Base-by-base conservation (phyloP, 1,140 invertebrate genomes). In the Heterodera carotae region DNA sequence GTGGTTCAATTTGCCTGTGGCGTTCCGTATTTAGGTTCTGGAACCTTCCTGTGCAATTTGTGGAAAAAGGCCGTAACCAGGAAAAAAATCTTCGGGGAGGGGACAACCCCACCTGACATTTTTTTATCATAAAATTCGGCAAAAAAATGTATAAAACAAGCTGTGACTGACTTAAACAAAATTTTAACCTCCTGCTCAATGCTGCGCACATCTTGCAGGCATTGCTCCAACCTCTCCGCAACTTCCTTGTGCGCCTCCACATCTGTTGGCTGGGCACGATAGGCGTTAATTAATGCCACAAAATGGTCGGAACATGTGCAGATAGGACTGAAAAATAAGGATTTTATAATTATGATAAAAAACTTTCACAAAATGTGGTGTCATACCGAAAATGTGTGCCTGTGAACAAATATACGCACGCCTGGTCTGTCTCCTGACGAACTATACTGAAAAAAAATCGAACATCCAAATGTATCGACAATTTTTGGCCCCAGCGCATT, bases 141-240 rank as follows among this genome's bases (percentile, higher is more conserved):
- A n/a, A n/a, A n/a, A n/a, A n/a, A n/a, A n/a, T n/a, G n/a, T n/a
- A n/a, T n/a, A n/a, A n/a, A n/a, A n/a, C n/a, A n/a, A n/a, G n/a
- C n/a, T n/a, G n/a, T n/a, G n/a, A n/a, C n/a, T n/a, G n/a, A n/a
- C n/a, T 43, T 43, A 7, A 43, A 5, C 39, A 7, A 43, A 43
- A 43, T 43, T 43, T 18, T 18, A 22, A 70, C 69, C 39, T 74
- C 71, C 27, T 60, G 59, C 33, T 74, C 71, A 74, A 59, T 59
- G 25, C 6, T 34, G 36, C 59, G 71, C 59, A 74, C 64, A 34
- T 64, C 22, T 12, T 31, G 25, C 53, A 74, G 25, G n/a, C 71
- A 74, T 33, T 74, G 33, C 33, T 74, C 71, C 27, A 74, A 74
- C 64, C 34, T 27, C 7, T 74, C 64, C n/a, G 59, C 64, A 10